Percentiles rank a stretch among this genome's conserved stretches.
These are phyloP conservation scores for Chrysemys picta DNA, from an alignment of 2,113 vertebrate species.

Conservation along the genomic window DNA sequence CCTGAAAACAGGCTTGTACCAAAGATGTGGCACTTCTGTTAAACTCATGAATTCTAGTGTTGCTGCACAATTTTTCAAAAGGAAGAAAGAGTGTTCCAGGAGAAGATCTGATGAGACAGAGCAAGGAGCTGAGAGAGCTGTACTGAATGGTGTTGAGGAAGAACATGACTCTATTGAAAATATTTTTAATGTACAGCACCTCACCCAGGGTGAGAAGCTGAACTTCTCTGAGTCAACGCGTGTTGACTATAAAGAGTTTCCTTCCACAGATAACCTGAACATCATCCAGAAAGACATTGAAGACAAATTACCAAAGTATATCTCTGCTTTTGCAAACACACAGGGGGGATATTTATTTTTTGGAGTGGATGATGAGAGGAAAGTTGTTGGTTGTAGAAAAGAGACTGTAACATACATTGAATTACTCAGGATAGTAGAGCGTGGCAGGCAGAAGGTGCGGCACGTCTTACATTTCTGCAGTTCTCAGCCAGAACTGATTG, in stretches of 20 bases:
- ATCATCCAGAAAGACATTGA: conserved; percentile 16
- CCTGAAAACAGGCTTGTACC: conserved; percentile 47
- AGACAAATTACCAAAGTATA: conserved; percentile 48
- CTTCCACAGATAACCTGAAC: neutral
- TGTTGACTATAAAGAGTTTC: conserved; percentile 64
- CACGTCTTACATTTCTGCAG: conserved; percentile 14
- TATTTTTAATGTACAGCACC: neutral
- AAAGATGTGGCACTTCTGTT: neutral
- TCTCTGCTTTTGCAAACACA: conserved; percentile 71
- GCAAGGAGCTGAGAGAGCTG: neutral
- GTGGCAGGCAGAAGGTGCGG: too few relatives aligned
- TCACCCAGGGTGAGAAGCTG: conserved; percentile 35
- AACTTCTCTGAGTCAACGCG: conserved; percentile 62
- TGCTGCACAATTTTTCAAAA: conserved; percentile 6
- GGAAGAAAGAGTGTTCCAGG: neutral
- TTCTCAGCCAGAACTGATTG: conserved; percentile 21
- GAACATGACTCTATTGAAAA: neutral
- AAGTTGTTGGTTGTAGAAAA: conserved; percentile 54
- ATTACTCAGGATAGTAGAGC: too few relatives aligned
- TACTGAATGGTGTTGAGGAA: neutral
- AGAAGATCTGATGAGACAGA: neutral
- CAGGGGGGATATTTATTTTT: conserved; percentile 63
- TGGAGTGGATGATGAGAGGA: conserved; percentile 45
- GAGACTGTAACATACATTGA: neutral
- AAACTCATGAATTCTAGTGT: neutral